Base-by-base conservation (phyloP, 2,888 invertebrate genomes). In the Eustalomyia histrio region DNA sequence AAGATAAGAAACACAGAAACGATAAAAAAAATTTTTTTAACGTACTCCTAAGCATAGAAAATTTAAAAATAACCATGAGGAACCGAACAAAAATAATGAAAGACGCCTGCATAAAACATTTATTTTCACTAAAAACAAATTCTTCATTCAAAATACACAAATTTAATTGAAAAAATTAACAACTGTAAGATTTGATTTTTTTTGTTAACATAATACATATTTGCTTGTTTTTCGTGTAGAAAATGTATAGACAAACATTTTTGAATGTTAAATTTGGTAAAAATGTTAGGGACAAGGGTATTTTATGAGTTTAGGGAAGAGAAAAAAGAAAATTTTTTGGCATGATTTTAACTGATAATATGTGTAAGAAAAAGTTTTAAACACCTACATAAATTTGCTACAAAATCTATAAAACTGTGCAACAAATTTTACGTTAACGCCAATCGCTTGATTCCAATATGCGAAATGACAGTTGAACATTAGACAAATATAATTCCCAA, bases 121-220 rank as follows among this genome's bases (percentile, higher is more conserved):
- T 29, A 33, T 16, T 57, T 14, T 21, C 21, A 53, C 35, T 17
- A 55, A 39, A 43, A 63, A 43, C 14, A 65, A 53, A 60, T 60
- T 55, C 18, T 47, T 76, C 68, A 68, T 60, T 63, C 17, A 57
- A 57, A 65, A 68, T 39, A 52, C 72, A 75, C 75, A 57, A 52
- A 58, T 80, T 81, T 75, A 78, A 81, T 81, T 78, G 67, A 81
- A 78, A 78, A 67, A 63, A 71, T 78, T 67, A 75, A 71, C 78
- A 78, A 75, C 78, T 78, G 78, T 67, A 57, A n/a, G 8, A 24
- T n/a, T 18, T 53, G 61, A 18, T 61, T 53, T 39, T 63, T 64
- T 63, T 17, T n/a, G 16, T 63, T 68, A 72, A 72, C 21, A 76
- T 58, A 71, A 71, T 53, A 67, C 16, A 39, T 61, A 67, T 33